These are phyloP conservation scores for Harpalus rubripes DNA, from an alignment of 2,888 invertebrate species.

Conservation along the genomic window DNA sequence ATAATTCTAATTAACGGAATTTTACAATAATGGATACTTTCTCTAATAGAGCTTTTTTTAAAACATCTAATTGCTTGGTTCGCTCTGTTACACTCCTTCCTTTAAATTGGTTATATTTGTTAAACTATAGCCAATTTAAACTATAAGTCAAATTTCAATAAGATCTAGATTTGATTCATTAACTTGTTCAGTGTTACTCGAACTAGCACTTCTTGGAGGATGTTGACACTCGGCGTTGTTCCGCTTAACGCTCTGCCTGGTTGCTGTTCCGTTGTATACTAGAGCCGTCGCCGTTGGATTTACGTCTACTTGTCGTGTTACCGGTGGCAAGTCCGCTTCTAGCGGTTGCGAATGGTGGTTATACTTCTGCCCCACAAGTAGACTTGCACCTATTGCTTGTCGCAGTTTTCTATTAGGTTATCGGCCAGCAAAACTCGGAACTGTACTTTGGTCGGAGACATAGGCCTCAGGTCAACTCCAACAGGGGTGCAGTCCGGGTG, in stretches of 20 bases:
- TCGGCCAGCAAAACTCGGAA: background rate
- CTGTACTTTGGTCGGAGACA: background rate
- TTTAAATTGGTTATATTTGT: background rate
- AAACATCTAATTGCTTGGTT: background rate
- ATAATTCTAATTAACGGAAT: too few relatives aligned
- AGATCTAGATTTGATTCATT: background rate
- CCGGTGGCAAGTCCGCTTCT: background rate
- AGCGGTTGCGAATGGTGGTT: background rate
- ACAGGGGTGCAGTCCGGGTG: background rate
- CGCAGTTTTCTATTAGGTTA: too few relatives aligned
- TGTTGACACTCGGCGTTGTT: background rate
- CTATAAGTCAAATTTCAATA: background rate
- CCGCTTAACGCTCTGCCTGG: background rate
- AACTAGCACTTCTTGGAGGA: background rate
- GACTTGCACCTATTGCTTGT: too few relatives aligned
- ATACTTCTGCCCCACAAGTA: background rate
- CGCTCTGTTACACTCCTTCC: background rate
- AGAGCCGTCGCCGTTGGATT: background rate
- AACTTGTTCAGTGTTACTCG: background rate
- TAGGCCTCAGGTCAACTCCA: background rate
- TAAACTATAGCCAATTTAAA: background rate
- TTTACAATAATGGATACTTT: too few relatives aligned
- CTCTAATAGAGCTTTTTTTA: too few relatives aligned
- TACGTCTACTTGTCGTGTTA: background rate
- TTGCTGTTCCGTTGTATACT: background rate